Percentiles rank a stretch among this genome's conserved stretches.
phyloP scores from a whole-genome alignment of 2,113 vertebrate species.

The Formicarius rufipectus region DNA sequence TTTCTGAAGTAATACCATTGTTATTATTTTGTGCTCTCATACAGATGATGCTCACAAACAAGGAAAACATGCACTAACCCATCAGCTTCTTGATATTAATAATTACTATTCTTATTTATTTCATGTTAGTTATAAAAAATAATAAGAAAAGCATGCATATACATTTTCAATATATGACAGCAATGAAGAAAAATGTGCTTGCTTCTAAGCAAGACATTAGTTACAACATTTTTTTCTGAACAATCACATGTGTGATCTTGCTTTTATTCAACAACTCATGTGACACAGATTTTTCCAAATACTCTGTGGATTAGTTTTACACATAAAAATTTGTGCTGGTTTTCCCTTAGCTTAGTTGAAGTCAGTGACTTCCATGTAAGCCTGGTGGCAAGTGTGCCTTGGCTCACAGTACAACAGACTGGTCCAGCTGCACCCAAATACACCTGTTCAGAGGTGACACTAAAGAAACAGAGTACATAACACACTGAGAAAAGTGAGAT shows the following conservation, averaged over 20 bases:
- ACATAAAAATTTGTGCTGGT: neutral
- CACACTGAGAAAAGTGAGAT: neutral
- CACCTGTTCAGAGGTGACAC: neutral
- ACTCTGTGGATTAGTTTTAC: neutral
- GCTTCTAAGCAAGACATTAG: neutral
- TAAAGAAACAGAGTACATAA: neutral
- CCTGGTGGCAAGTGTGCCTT: fast-evolving
- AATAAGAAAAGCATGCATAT: neutral
- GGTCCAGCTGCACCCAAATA: neutral
- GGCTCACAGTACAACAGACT: neutral
- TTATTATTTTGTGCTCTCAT: neutral
- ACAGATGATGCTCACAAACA: neutral
- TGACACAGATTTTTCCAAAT: neutral
- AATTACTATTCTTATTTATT: neutral
- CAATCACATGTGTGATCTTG: neutral
- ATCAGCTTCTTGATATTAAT: neutral
- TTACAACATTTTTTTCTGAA: neutral
- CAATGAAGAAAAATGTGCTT: neutral
- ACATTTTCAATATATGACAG: neutral
- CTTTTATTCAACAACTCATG: neutral
- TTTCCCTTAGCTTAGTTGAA: neutral
- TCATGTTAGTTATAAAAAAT: neutral
- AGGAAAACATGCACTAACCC: neutral
- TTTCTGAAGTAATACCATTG: neutral
- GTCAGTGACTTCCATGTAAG: neutral